These are phyloP conservation scores for Aporrectodea caliginosa DNA, from an alignment of 1,140 invertebrate species.

Conservation along the genomic window DNA sequence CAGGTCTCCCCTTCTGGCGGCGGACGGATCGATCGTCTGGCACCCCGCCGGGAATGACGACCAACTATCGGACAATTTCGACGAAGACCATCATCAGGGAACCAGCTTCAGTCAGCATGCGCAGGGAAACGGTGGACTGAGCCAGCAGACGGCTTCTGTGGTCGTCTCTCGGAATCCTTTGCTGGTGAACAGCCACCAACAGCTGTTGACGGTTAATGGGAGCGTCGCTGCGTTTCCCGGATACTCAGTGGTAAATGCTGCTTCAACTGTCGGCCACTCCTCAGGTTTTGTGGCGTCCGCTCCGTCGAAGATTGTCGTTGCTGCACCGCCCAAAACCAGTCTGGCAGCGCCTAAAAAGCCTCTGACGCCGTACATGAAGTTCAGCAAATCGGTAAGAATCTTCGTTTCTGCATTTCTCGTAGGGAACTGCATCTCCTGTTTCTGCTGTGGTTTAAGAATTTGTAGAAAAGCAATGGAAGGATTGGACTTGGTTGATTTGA, in stretches of 20 bases:
- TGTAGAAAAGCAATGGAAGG: no score
- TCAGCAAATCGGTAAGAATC: conserved; percentile 18
- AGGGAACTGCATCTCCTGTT: no score
- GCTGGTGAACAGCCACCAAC: background rate
- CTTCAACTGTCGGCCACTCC: background rate
- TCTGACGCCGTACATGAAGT: conserved; percentile 22
- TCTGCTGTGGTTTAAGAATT: no score
- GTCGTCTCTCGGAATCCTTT: background rate
- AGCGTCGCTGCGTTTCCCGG: background rate
- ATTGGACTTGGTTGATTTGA: no score
- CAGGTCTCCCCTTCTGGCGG: background rate
- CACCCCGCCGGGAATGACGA: background rate
- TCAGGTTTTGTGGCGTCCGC: no score
- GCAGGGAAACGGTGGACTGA: background rate
- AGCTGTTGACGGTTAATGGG: background rate
- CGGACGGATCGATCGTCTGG: background rate
- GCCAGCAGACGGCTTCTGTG: background rate
- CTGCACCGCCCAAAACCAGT: background rate
- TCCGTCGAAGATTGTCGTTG: background rate
- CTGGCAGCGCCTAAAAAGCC: conserved; percentile 8
- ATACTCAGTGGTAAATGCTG: background rate
- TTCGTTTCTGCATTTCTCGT: background rate
- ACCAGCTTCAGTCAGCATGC: no score
- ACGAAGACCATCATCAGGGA: background rate
- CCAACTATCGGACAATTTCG: background rate